Percentiles rank a stretch among this genome's conserved stretches.
Evolutionary conservation across 1,140 invertebrate species (phyloP).

Genomic region (Pogonomyrmex californicus): DNA sequence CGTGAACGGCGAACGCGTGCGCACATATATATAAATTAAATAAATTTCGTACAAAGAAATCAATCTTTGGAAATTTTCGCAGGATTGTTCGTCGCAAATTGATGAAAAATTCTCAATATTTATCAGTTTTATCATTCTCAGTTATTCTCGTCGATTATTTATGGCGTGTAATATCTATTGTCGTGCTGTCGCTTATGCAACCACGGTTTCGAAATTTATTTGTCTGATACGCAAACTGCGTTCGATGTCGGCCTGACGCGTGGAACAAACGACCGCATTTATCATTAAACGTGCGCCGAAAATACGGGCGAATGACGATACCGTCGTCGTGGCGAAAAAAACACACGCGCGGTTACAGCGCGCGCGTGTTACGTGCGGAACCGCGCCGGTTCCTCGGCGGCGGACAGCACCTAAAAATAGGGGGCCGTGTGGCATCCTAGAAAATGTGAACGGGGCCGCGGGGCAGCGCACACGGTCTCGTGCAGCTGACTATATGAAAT

Average conservation of each 20-base stretch:
- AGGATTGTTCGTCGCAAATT: neutral
- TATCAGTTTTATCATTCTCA: neutral
- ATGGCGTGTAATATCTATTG: neutral
- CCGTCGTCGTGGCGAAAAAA: slow-evolving; percentile 8
- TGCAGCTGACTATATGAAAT: slow-evolving; percentile 81
- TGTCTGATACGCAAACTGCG: slow-evolving; percentile 24
- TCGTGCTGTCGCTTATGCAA: neutral
- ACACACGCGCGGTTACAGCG: neutral
- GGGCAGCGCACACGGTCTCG: slow-evolving; percentile 66
- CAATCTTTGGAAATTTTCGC: neutral
- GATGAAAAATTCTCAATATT: neutral
- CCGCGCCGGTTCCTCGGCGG: slow-evolving; percentile 56
- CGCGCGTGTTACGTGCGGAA: slow-evolving; percentile 48
- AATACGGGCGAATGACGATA: slow-evolving; percentile 43
- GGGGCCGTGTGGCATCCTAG: slow-evolving; percentile 72
- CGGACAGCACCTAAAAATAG: slow-evolving; percentile 78
- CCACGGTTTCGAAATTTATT: slow-evolving; percentile 3
- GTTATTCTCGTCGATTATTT: neutral
- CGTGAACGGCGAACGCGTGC: slow-evolving; percentile 1
- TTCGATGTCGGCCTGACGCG: neutral
- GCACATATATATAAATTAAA: neutral
- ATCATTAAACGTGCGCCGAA: slow-evolving; percentile 35
- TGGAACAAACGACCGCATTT: slow-evolving; percentile 20
- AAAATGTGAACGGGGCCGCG: slow-evolving; percentile 77
- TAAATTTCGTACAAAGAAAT: slow-evolving; percentile 18